These are phyloP conservation scores for Tigriopus japonicus DNA, from an alignment of 1,140 invertebrate species.

Conservation along the genomic window DNA sequence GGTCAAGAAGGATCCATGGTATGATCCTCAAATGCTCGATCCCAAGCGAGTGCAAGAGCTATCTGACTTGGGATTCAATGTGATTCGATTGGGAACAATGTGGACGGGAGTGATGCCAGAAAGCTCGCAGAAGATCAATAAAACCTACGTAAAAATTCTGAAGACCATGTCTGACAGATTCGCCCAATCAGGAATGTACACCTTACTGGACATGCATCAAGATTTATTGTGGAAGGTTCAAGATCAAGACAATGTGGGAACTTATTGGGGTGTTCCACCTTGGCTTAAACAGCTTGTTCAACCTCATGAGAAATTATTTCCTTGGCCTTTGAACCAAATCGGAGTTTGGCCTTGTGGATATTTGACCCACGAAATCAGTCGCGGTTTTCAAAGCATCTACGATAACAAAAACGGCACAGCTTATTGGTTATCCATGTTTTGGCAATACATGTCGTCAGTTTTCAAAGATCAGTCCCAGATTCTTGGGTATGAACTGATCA, in stretches of 20 bases:
- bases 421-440: background rate
- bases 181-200: background rate
- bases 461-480: background rate
- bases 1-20: background rate
- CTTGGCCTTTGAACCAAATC: background rate
- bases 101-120: background rate
- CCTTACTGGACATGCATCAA: constrained; percentile 5
- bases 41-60: background rate
- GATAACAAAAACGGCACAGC: background rate
- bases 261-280: background rate
- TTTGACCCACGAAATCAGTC: background rate
- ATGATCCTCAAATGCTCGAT: background rate
- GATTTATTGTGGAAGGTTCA: background rate
- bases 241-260: background rate
- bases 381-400: constrained; percentile 3
- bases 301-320: background rate
- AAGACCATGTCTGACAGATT: background rate
- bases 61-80: background rate
- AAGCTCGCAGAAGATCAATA: background rate
- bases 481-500: constrained; percentile 3
- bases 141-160: background rate
- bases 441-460: background rate
- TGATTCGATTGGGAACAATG: background rate
- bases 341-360: constrained; percentile 3
- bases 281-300: background rate